Conservation (phyloP, 2,113 vertebrate species). For the Bos indicus region DNA sequence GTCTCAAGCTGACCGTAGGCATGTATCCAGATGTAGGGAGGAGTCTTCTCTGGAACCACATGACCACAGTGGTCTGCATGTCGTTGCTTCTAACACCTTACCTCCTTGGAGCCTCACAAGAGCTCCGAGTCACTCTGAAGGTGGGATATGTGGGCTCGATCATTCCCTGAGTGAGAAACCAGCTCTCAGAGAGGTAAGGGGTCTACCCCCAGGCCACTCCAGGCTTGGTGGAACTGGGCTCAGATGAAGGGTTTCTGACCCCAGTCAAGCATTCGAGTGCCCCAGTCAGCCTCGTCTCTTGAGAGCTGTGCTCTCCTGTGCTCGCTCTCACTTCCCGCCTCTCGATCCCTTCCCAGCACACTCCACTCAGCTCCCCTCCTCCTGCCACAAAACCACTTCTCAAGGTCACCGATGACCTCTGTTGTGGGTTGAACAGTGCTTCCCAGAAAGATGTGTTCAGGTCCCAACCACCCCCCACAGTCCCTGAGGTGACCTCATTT, state of each 20-base stretch:
- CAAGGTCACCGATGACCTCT: not conserved
- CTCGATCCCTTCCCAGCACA: not conserved
- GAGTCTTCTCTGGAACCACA: not conserved
- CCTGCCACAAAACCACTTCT: not conserved
- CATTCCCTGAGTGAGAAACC: not conserved
- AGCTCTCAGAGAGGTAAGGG: not conserved
- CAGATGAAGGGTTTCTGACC: not conserved
- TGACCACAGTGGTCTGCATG: not conserved
- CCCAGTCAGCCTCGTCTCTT: not conserved
- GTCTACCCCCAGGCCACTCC: not conserved
- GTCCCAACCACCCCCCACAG: not conserved
- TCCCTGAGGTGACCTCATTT: not conserved
- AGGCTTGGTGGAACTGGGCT: not conserved
- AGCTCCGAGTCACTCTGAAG: not conserved
- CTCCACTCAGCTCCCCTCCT: not conserved
- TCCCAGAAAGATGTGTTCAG: not conserved
- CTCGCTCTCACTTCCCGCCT: not conserved
- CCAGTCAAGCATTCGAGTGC: not conserved
- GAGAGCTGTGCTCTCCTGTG: not conserved
- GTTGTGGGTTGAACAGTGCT: not conserved
- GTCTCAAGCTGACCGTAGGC: not conserved
- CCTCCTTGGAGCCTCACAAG: not conserved
- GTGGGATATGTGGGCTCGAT: not conserved
- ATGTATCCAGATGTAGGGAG: not conserved
- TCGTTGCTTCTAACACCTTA: not conserved